Evolutionary conservation across 2,113 vertebrate species (phyloP).

Genomic region (Thunnus thynnus): DNA sequence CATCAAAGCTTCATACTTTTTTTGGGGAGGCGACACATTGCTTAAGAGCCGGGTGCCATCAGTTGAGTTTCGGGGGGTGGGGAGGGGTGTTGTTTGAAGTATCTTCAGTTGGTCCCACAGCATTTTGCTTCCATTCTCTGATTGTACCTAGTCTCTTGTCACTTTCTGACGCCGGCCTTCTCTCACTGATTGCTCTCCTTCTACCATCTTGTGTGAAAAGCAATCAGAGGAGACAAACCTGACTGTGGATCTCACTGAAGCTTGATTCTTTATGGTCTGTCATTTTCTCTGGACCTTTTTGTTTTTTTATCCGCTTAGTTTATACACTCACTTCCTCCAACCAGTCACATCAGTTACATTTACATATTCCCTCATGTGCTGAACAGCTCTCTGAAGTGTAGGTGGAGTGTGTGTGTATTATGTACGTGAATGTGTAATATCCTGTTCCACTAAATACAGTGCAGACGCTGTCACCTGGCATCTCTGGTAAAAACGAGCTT

Average conservation of each 20-base stretch:
- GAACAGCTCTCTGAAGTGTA: constrained; percentile 54
- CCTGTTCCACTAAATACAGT: constrained; percentile 17
- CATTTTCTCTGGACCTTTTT: constrained; percentile 21
- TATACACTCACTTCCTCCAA: constrained; percentile 47
- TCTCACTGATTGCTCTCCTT: constrained; percentile 49
- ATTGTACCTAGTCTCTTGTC: constrained; percentile 38
- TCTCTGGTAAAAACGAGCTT: constrained; percentile 43
- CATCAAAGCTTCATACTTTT: constrained; percentile 56
- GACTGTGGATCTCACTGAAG: constrained; percentile 36
- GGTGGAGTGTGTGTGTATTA: constrained; percentile 48
- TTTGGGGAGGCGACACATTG: constrained; percentile 30
- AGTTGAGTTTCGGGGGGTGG: not conserved
- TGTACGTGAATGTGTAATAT: constrained; percentile 57
- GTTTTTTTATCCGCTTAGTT: constrained; percentile 41
- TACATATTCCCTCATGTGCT: constrained; percentile 43
- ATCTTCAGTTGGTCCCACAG: constrained; percentile 55
- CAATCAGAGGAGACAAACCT: constrained; percentile 53
- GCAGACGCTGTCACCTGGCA: constrained; percentile 5
- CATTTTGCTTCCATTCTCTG: constrained; percentile 67
- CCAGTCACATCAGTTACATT: constrained; percentile 57
- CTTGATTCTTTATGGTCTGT: constrained; percentile 39
- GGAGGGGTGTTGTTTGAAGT: constrained; percentile 48
- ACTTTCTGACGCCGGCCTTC: constrained; percentile 40
- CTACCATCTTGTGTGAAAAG: constrained; percentile 31
- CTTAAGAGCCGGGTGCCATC: constrained; percentile 47